phyloP scores from a whole-genome alignment of 2,888 invertebrate species.

The Drosophila yooni region DNA sequence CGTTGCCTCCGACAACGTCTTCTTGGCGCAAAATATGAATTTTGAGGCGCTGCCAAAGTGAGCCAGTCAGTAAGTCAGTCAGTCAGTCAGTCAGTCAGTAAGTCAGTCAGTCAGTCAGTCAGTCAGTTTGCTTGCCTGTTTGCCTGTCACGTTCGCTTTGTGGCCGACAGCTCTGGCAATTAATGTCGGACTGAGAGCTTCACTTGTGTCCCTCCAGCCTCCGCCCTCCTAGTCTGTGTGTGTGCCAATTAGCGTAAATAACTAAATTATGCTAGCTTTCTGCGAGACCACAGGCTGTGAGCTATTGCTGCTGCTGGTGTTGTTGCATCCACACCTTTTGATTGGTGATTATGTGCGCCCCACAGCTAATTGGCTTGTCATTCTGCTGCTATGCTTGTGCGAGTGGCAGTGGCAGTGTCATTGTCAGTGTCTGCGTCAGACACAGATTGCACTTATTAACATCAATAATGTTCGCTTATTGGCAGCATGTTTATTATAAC shows the following conservation, averaged over 20 bases:
- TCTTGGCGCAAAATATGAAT: conserved; percentile 42
- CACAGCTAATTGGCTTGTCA: conserved; percentile 64
- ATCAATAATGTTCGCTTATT: conserved; percentile 45
- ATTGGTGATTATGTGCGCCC: conserved; percentile 64
- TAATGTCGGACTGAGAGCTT: conserved; percentile 30
- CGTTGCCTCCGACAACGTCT: neutral
- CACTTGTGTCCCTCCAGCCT: neutral
- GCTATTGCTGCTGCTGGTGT: conserved; percentile 10
- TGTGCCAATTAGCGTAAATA: conserved; percentile 70
- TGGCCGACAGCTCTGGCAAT: conserved; percentile 51
- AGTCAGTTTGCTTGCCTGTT: conserved; percentile 25
- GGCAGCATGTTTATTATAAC: neutral
- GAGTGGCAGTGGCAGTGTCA: neutral
- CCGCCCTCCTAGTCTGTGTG: conserved; percentile 11
- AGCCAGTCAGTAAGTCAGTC: conserved; percentile 1
- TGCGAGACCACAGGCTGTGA: conserved; percentile 13
- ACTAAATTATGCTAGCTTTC: conserved; percentile 67
- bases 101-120: conserved; percentile 19
- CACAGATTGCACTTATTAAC: conserved; percentile 49
- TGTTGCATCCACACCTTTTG: conserved; percentile 64
- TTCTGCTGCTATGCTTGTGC: conserved; percentile 18
- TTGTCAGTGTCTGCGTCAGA: neutral
- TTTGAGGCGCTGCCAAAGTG: neutral
- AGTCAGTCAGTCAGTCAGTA: neutral
- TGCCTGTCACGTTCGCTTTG: conserved; percentile 57